phyloP scores from a whole-genome alignment of 2,113 vertebrate species.

The Sinosuthora webbiana region DNA sequence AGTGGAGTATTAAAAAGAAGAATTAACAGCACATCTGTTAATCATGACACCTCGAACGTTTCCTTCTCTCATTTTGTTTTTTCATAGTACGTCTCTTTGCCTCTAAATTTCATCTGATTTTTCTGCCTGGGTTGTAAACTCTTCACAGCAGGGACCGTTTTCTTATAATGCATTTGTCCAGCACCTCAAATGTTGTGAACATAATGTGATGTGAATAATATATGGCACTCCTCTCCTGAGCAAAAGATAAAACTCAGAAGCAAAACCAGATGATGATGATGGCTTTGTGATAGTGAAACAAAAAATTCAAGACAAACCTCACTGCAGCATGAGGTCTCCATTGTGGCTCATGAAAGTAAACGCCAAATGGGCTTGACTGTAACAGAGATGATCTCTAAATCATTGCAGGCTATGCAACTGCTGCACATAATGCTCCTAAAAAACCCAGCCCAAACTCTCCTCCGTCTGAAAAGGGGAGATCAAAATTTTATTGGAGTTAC shows the following conservation, averaged over 20 bases:
- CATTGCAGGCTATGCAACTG: conserved; percentile 21
- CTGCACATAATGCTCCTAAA: conserved; percentile 12
- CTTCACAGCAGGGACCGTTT: conserved; percentile 22
- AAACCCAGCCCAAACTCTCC: background rate
- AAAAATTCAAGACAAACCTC: conserved; percentile 2
- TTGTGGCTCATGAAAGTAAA: conserved; percentile 57
- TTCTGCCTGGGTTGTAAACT: conserved; percentile 22
- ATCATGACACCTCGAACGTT: background rate
- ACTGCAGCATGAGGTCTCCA: conserved; percentile 49
- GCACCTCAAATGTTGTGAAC: conserved; percentile 35
- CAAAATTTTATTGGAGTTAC: conserved; percentile 13
- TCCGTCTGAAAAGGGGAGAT: background rate
- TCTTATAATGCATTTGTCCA: conserved; percentile 35
- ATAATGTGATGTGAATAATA: conserved; percentile 49
- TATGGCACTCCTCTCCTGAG: background rate
- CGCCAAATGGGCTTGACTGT: conserved; percentile 1
- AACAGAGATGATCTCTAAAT: conserved; percentile 46
- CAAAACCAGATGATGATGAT: conserved; percentile 16
- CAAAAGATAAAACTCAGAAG: background rate
- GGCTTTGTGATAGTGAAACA: conserved; percentile 31
- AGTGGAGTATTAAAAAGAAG: background rate
- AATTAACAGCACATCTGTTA: conserved; percentile 22
- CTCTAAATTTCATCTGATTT: background rate
- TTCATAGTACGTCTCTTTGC: background rate
- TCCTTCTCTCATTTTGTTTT: background rate